These are phyloP conservation scores for Drosophila histrio DNA, from an alignment of 2,888 invertebrate genomes.

Conservation along the genomic window DNA sequence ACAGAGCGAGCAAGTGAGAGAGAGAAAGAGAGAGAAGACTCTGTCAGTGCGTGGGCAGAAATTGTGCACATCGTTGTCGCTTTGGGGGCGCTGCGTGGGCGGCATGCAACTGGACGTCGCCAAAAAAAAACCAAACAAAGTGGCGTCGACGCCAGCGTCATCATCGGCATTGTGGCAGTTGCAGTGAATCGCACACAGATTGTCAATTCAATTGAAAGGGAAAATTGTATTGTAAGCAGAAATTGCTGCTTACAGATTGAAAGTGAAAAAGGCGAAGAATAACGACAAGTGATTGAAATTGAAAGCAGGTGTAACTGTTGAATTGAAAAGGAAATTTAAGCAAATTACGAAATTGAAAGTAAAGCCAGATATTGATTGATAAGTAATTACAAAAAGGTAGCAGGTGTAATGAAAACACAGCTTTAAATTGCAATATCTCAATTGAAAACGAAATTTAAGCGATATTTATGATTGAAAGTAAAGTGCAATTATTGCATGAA, in stretches of 20 bases:
- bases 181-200: slow-evolving; percentile 8
- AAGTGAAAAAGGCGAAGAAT: not conserved
- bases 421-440: no score
- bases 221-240: slow-evolving; percentile 7
- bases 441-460: no score
- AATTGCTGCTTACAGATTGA: slow-evolving; percentile 1
- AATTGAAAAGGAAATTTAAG: not conserved
- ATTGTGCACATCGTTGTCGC: slow-evolving; percentile 47
- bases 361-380: no score
- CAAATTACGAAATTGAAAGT: no score
- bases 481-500: no score
- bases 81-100: slow-evolving; percentile 42
- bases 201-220: slow-evolving; percentile 28
- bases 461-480: no score
- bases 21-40: not conserved
- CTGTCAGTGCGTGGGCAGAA: slow-evolving; percentile 43
- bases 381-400: no score
- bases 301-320: slow-evolving; percentile 8
- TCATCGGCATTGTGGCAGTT: not conserved
- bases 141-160: not conserved
- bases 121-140: slow-evolving; percentile 3
- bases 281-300: not conserved
- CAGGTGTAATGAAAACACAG: no score
- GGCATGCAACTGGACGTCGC: slow-evolving; percentile 46
- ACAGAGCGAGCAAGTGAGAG: not conserved